Evolutionary conservation across 2,797 vertebrate species (phyloP).

Genomic region (Salarias fasciatus): DNA sequence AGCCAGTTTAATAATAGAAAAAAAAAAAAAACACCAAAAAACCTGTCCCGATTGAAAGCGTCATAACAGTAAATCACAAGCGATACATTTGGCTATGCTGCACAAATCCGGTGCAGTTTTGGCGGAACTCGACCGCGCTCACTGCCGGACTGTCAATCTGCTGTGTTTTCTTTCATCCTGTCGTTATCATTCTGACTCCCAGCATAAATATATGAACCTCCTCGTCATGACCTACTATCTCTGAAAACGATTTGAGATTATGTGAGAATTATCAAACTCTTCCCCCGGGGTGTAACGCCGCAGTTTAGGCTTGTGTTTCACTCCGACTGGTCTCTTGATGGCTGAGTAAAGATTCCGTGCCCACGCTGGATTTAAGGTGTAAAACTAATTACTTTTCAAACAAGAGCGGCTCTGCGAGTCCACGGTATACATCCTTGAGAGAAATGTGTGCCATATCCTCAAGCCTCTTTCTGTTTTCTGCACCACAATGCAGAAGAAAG

Average conservation of each 20-base stretch:
- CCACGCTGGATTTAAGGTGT: conserved; percentile 27
- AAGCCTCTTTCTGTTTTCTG: conserved; percentile 40
- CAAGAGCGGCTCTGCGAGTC: conserved; percentile 23
- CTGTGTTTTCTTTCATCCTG: conserved; percentile 17
- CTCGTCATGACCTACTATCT: conserved; percentile 23
- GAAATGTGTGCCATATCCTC: conserved; percentile 56
- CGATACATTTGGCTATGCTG: conserved; percentile 22
- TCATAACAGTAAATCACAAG: conserved; percentile 68
- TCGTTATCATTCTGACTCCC: conserved; percentile 27
- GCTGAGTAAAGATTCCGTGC: conserved; percentile 23
- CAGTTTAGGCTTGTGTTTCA: conserved; percentile 36
- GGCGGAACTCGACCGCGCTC: conserved; percentile 25
- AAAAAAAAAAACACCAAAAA: conserved; percentile 46
- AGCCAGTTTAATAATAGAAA: conserved; percentile 69
- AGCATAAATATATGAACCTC: conserved; percentile 31
- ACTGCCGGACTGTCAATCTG: conserved; percentile 42
- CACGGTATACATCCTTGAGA: conserved; percentile 30
- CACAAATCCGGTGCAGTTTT: conserved; percentile 47
- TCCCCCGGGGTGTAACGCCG: conserved; percentile 19
- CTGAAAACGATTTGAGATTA: conserved; percentile 42
- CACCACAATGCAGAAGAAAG: conserved; percentile 50
- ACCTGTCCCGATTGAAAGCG: conserved; percentile 57
- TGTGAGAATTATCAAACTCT: conserved; percentile 32
- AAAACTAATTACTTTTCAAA: conserved; percentile 57
- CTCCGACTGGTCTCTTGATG: conserved; percentile 42